Base-by-base conservation (phyloP, 1,140 invertebrate genomes). In the Psilanteris sp. region DNA sequence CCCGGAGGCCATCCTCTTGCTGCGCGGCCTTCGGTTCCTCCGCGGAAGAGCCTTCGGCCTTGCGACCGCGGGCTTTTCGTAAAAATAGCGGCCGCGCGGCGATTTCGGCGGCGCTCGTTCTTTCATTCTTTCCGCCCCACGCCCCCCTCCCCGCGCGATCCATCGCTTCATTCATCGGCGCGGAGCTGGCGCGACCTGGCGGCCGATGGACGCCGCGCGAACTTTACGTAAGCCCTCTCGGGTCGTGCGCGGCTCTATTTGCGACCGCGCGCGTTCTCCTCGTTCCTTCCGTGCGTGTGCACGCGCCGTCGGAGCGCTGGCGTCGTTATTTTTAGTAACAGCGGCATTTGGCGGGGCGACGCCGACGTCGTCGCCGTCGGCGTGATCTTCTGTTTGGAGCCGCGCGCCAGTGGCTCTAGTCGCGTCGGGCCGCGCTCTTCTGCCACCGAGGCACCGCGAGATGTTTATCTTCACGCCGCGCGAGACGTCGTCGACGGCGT, bases 391-490 rank as follows among this genome's bases (percentile, higher is more conserved):
- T 37, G 43, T 34, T 59, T 59, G 10, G 14, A 29, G 13, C 8
- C 27, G 24, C 24, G 15, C 16, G 87, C 81, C 83, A 84, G 81
- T 84, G 84, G 83, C 83, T 86, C 82, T 85, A 81, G 43, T 61
- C 22, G 81, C 83, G 83, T 48, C 32, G 43, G 16, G 14, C 4
- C 44, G 85, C 84, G 81, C 83, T 85, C 79, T 84, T 85, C 79
- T 55, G 55, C 39, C 39, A 20, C n/a, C n/a, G n/a, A n/a, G n/a
- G n/a, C n/a, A n/a, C n/a, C 34, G 32, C 79, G 26, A 24, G 9
- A 85, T 87, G 83, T 85, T 86, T 59, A 83, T 83, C 57, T 86
- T 85, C 71, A 78, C 84, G 36, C 75, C 80, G 20, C 79, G 84
- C n/a, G 83, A 85, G 50, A n/a, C n/a, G n/a, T n/a, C n/a, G n/a